A percentile compares a stretch with the other conserved stretches of the same genome.
phyloP scores from a whole-genome alignment of 2,113 vertebrate genomes.

The Ahaetulla prasina region DNA sequence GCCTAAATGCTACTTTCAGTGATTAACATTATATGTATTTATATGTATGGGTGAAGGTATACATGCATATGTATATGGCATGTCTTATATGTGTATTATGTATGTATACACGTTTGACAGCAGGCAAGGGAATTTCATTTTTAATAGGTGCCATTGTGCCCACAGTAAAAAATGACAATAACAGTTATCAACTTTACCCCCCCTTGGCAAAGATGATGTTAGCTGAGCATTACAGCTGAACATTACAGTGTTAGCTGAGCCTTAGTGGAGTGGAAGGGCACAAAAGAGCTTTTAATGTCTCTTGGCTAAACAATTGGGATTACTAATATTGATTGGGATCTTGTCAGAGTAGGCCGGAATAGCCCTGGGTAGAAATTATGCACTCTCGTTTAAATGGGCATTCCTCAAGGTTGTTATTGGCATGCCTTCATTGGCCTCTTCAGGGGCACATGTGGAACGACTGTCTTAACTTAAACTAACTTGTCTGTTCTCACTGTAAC shows the following conservation, averaged over 20 bases:
- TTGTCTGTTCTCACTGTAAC: not conserved
- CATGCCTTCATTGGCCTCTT: not conserved
- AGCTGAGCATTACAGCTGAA: too few species aligned
- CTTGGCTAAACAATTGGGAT: not conserved
- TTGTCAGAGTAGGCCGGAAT: not conserved
- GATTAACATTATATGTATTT: too few species aligned
- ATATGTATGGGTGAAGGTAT: too few species aligned
- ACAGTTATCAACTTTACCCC: too few species aligned
- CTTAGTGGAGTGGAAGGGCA: not conserved
- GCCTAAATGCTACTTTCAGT: not conserved
- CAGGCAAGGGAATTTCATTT: too few species aligned
- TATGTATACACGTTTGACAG: too few species aligned
- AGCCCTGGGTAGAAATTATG: not conserved
- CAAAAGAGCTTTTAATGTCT: too few species aligned
- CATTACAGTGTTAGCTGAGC: too few species aligned
- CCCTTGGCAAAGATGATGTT: not conserved
- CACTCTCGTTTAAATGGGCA: not conserved
- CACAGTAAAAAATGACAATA: too few species aligned
- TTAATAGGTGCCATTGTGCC: too few species aligned
- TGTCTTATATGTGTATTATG: too few species aligned
- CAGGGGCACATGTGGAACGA: rapidly evolving
- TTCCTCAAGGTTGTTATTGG: not conserved
- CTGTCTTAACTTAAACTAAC: not conserved
- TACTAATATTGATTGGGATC: not conserved
- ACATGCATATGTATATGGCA: too few species aligned